These are phyloP conservation scores for Sphecodes monilicornis DNA, from an alignment of 2,888 invertebrate genomes.

Conservation along the genomic window DNA sequence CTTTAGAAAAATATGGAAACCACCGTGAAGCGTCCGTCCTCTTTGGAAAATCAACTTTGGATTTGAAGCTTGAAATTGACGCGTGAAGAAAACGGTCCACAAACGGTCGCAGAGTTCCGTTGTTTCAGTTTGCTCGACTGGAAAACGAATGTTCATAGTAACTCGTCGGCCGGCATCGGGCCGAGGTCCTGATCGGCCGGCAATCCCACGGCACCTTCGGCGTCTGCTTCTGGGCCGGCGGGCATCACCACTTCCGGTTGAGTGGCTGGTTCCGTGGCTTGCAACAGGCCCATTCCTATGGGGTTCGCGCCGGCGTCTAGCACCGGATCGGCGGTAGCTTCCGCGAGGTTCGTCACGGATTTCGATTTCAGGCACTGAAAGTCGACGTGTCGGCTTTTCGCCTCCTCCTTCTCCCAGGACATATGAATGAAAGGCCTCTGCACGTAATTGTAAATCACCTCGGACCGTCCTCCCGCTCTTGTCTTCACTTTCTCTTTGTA, in stretches of 20 bases:
- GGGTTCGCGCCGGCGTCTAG: conserved; percentile 88
- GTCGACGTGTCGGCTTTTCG: conserved; percentile 99
- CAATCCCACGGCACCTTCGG: conserved; percentile 81
- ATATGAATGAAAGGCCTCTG: conserved; percentile 99
- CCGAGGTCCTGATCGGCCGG: conserved; percentile 78
- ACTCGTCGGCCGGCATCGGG: conserved; percentile 79
- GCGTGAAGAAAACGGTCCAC: conserved; percentile 57
- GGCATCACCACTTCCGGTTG: conserved; percentile 76
- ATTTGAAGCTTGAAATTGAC: conserved; percentile 57
- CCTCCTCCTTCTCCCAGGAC: conserved; percentile 99
- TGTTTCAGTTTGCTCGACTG: conserved; percentile 18
- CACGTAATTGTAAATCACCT: conserved; percentile 99
- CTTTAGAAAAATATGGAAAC: conserved; percentile 47
- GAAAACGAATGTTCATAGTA: conserved; percentile 66
- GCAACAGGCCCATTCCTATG: conserved; percentile 80
- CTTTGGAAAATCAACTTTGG: conserved; percentile 24
- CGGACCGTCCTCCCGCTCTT: conserved; percentile 96
- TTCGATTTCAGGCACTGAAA: conserved; percentile 99
- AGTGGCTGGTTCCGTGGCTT: conserved; percentile 80
- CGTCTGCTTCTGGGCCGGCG: conserved; percentile 78
- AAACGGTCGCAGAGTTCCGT: conserved; percentile 38
- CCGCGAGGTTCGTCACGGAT: conserved; percentile 98
- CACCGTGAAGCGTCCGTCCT: conserved; percentile 10
- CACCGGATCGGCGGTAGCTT: conserved; percentile 96
- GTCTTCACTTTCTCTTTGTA: conserved; percentile 99